phyloP scores from a whole-genome alignment of 1,140 invertebrate genomes.

The Drosophila parabipectinata region DNA sequence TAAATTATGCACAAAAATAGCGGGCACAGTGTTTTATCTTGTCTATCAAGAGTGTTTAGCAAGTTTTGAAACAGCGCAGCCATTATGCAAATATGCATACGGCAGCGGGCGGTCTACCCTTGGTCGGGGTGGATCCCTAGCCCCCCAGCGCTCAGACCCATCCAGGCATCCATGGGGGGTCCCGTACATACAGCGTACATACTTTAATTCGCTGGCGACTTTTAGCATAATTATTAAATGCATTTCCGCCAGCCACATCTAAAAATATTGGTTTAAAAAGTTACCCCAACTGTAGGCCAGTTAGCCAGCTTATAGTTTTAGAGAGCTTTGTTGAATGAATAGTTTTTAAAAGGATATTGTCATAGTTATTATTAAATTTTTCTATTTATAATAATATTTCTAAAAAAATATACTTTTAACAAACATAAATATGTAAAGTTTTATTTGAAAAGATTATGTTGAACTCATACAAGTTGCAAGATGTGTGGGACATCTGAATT shows the following conservation, averaged over 20 bases:
- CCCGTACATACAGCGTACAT: conserved; percentile 21
- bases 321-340: not conserved
- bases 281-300: conserved; percentile 10
- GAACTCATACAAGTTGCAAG: not conserved
- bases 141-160: too few relatives aligned
- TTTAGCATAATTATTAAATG: conserved; percentile 75
- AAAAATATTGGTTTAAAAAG: conserved; percentile 58
- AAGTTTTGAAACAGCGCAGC: conserved; percentile 80
- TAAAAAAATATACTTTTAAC: too few relatives aligned
- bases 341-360: not conserved
- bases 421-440: too few relatives aligned
- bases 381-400: too few relatives aligned
- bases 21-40: conserved; percentile 78
- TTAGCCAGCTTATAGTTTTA: not conserved
- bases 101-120: conserved; percentile 45
- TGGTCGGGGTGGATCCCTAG: conserved; percentile 4
- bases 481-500: not conserved
- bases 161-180: not conserved
- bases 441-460: not conserved
- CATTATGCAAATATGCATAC: conserved; percentile 82
- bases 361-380: too few relatives aligned
- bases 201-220: conserved; percentile 60
- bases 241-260: conserved; percentile 59
- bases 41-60: conserved; percentile 83
- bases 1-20: conserved; percentile 81